These are phyloP conservation scores for Apostichopus leukothele DNA, from an alignment of 53 echinoderm and acorn worm species.

Conservation along the genomic window DNA sequence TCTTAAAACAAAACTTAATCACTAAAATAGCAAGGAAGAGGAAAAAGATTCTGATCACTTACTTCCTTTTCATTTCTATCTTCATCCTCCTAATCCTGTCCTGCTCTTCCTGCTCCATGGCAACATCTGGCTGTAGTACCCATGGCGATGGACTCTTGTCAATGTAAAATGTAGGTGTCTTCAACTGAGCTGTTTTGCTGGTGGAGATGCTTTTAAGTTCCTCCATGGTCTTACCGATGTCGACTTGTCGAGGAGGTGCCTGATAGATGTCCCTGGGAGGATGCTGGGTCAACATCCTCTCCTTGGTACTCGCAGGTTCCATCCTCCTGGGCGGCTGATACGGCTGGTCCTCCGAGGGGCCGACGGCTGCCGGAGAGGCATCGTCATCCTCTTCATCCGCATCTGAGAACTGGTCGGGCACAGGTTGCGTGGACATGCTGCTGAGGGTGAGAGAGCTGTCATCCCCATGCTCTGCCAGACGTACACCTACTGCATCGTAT, in stretches of 20 bases:
- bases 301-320: background rate
- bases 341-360: background rate
- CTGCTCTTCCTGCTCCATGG: conserved; percentile 79
- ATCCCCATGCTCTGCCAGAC: conserved; percentile 81
- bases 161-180: conserved; percentile 84
- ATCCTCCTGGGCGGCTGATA: background rate
- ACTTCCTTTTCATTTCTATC: conserved; percentile 87
- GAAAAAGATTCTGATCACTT: background rate
- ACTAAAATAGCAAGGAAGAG: background rate
- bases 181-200: conserved; percentile 80
- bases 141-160: conserved; percentile 67
- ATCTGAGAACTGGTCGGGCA: conserved; percentile 97
- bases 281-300: conserved; percentile 31
- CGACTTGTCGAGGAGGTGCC: conserved; percentile 62
- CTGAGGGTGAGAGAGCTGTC: conserved; percentile 78
- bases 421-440: conserved; percentile 60
- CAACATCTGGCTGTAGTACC: conserved; percentile 90
- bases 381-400: conserved; percentile 75
- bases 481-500: conserved; percentile 87
- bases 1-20: background rate
- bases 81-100: conserved; percentile 72
- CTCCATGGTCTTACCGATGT: conserved; percentile 84
- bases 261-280: background rate
- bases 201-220: conserved; percentile 78
- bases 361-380: background rate